phyloP scores from a whole-genome alignment of 2,888 invertebrate species.

The Hybos culiciformis region DNA sequence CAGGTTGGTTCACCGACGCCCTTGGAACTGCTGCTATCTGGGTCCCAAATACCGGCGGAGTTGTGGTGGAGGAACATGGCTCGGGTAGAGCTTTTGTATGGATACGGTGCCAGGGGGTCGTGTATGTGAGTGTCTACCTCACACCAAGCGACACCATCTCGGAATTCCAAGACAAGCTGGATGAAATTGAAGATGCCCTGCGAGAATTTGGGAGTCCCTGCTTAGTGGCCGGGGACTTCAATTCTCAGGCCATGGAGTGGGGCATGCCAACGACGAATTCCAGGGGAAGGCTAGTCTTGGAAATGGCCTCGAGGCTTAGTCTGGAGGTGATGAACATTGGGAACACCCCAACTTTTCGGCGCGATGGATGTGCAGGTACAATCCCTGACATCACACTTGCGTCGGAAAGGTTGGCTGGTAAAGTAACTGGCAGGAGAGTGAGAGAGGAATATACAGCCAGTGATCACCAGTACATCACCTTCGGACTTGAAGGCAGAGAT shows the following conservation, averaged over 20 bases:
- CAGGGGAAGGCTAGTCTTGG: too few relatives aligned
- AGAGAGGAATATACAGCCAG: background rate
- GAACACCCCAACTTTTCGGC: background rate
- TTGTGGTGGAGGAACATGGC: background rate
- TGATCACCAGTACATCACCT: background rate
- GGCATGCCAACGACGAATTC: too few relatives aligned
- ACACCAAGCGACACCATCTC: too few relatives aligned
- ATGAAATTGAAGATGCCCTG: too few relatives aligned
- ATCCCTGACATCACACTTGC: background rate
- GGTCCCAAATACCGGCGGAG: constrained; percentile 2
- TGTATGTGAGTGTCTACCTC: too few relatives aligned
- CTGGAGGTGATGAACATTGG: background rate
- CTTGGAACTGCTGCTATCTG: constrained; percentile 4
- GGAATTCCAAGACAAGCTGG: too few relatives aligned
- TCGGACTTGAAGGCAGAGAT: too few relatives aligned
- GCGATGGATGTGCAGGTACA: background rate
- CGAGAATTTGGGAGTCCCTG: too few relatives aligned
- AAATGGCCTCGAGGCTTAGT: too few relatives aligned
- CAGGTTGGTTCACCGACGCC: constrained; percentile 1
- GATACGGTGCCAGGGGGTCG: too few relatives aligned
- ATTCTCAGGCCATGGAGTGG: too few relatives aligned
- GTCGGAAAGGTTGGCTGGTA: background rate
- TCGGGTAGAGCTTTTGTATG: background rate
- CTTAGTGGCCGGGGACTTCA: too few relatives aligned
- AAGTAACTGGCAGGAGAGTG: background rate